Percentiles rank a stretch among this genome's conserved stretches.
Conservation (phyloP, 2,797 vertebrate species). For the Parauchenoglanis punctatus region DNA sequence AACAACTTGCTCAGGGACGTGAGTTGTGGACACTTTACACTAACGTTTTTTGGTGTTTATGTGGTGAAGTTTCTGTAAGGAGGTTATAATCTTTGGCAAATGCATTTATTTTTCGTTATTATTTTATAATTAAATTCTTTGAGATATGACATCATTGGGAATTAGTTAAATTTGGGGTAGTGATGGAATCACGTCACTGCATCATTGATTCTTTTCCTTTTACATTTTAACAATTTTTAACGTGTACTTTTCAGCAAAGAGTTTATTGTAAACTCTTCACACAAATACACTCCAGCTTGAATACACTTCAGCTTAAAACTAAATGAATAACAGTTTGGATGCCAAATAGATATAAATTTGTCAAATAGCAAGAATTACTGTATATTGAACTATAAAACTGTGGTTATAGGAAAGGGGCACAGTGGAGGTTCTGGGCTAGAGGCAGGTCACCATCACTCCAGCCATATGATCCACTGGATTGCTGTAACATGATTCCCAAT, state of each 20-base stretch:
- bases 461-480: not conserved
- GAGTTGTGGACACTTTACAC: no score
- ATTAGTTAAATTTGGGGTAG: not conserved
- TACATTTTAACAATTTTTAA: not conserved
- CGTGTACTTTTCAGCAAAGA: not conserved
- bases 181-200: not conserved
- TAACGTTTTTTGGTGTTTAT: no score
- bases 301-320: not conserved
- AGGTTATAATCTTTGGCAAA: no score
- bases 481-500: constrained; percentile 2
- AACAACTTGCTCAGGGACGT: not conserved
- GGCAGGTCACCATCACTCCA: not conserved
- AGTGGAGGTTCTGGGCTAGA: not conserved
- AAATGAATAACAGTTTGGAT: not conserved
- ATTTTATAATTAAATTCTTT: not conserved
- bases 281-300: not conserved
- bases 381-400: not conserved
- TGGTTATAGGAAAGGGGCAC: not conserved
- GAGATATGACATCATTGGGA: not conserved
- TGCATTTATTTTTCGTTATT: not conserved
- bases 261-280: not conserved
- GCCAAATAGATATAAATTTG: not conserved
- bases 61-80: not conserved
- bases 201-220: not conserved
- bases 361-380: not conserved